Evolutionary conservation across 2,888 invertebrate genomes (phyloP), one percentile per base, ranked within the genome.

Genomic region (Meta bourneti): DNA sequence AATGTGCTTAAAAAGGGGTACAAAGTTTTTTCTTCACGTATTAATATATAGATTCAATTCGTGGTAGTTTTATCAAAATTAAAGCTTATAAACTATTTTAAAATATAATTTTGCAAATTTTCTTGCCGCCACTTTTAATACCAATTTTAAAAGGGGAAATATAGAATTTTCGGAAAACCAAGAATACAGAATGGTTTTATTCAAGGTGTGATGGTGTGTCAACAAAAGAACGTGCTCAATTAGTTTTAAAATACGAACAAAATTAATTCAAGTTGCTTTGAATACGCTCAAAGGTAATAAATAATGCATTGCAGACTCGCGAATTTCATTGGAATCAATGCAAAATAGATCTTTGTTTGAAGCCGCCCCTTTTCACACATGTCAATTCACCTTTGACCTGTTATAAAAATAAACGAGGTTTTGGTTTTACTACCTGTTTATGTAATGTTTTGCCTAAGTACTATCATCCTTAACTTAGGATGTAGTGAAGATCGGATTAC

Each of bases 401-500:
- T 20, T 13, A 34, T 61, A 61, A 61, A 16, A 61, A 61, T 61
- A 9, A 16, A 16, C 11, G 16, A 61, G 61, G 61, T 11, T 61
- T 61, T 16, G 61, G 11, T 16, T 61, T 61, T 61, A 16, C 11
- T 61, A 61, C 61, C 61, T 61, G 61, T 61, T 61, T 61, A 61
- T 16, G 61, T 61, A 61, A 61, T 61, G 13, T 72, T 82, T 20
- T 82, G 81, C 34, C 8, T 69, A 79, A 69, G 70, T 74, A 48
- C 78, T 70, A 61, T 20, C 70, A 49, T 78, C 51, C 78, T 87
- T 79, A 8, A 87, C 54, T 61, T 51, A 34, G 34, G 34, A 34
- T 34, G 11, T 19, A 19, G 20, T n/a, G 52, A 49, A 75, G 61
- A 78, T 86, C 16, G 77, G 79, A 80, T 87, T 70, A 87, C 87